phyloP scores from a whole-genome alignment of 2,797 vertebrate species.

The Decapterus maruadsi region DNA sequence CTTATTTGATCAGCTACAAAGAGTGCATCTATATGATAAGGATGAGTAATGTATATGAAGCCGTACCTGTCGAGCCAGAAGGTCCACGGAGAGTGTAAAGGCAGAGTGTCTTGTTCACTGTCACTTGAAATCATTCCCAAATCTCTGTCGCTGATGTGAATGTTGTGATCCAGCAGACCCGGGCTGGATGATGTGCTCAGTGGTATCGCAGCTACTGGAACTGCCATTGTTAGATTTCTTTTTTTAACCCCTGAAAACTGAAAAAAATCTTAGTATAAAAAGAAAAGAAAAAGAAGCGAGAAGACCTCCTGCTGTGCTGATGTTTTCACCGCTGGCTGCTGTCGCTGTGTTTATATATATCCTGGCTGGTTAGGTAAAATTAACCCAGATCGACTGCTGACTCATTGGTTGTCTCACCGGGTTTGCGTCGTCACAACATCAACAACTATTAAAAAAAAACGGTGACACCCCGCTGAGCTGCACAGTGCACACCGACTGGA shows the following conservation, averaged over 20 bases:
- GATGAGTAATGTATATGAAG: background rate
- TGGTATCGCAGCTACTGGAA: slow-evolving; percentile 82
- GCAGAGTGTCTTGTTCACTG: slow-evolving; percentile 81
- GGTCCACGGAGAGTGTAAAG: slow-evolving; percentile 93
- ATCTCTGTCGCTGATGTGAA: slow-evolving; percentile 80
- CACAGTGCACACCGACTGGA: no score
- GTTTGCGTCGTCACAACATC: slow-evolving; percentile 78
- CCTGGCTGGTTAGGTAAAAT: slow-evolving; percentile 52
- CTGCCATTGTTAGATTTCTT: slow-evolving; percentile 74
- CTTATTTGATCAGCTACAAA: slow-evolving; percentile 35
- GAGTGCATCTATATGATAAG: slow-evolving; percentile 28
- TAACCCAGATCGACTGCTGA: slow-evolving; percentile 79
- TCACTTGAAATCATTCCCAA: slow-evolving; percentile 73
- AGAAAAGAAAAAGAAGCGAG: background rate
- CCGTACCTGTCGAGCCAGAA: slow-evolving; percentile 96
- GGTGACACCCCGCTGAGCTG: slow-evolving; percentile 55
- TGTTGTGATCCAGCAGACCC: slow-evolving; percentile 80
- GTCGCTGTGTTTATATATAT: slow-evolving; percentile 28
- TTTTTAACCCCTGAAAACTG: slow-evolving; percentile 10
- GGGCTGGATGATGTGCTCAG: slow-evolving; percentile 75
- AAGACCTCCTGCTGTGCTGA: background rate
- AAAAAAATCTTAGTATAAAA: background rate
- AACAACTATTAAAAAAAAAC: slow-evolving; percentile 43
- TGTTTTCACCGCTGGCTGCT: background rate
- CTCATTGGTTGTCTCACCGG: slow-evolving; percentile 77